These are phyloP conservation scores for Heliconius ethilla DNA, from an alignment of 2,888 invertebrate species.

Conservation along the genomic window DNA sequence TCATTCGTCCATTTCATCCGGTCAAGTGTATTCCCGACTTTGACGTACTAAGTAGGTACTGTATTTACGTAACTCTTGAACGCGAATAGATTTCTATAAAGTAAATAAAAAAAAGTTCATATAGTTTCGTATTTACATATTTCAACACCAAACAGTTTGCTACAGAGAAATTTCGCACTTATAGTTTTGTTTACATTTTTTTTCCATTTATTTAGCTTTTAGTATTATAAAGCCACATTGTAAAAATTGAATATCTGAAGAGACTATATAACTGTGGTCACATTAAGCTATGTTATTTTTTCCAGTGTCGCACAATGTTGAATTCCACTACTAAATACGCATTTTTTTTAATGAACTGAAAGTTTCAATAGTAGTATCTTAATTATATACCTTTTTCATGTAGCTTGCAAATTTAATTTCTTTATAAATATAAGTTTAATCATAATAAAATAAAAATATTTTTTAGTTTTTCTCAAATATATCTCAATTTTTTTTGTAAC, in stretches of 20 bases:
- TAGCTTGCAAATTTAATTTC: too few relatives aligned
- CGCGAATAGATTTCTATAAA: slow-evolving; percentile 67
- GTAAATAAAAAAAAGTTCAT: slow-evolving; percentile 58
- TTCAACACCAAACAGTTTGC: slow-evolving; percentile 66
- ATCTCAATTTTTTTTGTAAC: slow-evolving; percentile 30
- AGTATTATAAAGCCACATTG: background rate
- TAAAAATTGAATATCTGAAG: background rate
- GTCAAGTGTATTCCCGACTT: slow-evolving; percentile 61
- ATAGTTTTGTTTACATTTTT: background rate
- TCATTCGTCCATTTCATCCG: slow-evolving; percentile 52
- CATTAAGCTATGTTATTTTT: too few relatives aligned
- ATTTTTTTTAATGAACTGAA: too few relatives aligned
- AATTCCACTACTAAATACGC: too few relatives aligned
- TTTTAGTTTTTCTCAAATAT: background rate
- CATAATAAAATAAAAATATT: too few relatives aligned
- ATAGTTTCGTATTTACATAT: slow-evolving; percentile 8
- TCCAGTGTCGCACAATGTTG: too few relatives aligned
- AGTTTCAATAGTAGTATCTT: too few relatives aligned
- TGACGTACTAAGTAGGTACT: slow-evolving; percentile 50
- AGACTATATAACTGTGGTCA: too few relatives aligned
- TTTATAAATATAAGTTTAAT: too few relatives aligned
- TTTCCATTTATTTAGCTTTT: slow-evolving; percentile 36
- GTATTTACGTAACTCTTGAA: slow-evolving; percentile 61
- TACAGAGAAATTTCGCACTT: slow-evolving; percentile 60
- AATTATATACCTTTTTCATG: too few relatives aligned